Evolutionary conservation across 2,888 invertebrate species (phyloP), one percentile per base, ranked within the genome.

Genomic region (Serripes groenlandicus): DNA sequence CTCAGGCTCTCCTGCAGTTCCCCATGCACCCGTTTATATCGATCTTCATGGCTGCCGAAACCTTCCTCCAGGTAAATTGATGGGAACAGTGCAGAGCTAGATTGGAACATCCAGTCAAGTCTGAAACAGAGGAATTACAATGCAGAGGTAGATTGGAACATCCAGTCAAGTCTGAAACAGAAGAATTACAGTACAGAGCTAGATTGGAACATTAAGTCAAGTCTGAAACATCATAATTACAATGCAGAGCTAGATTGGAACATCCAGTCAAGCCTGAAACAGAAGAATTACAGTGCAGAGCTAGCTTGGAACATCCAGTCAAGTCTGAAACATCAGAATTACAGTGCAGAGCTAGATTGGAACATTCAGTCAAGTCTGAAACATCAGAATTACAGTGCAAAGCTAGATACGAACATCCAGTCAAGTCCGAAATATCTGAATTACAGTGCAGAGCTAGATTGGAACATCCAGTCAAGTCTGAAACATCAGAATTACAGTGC

Each of bases 21-120:
- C 3, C 89, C 87, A 7, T 74, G 74, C n/a, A 92, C 89, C 4
- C 71, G 73, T 7, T 60, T 30, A 37, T 69, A 49, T 23, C 86
- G 81, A 7, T 78, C 77, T 2, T 74, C 15, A 2, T 60, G 69
- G 5, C 83, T 70, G 0, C 81, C 75, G 0, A 28, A 62, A 1
- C 42, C 56, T 26, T 85, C 78, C 35, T 83, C 84, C 81, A 97
- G 95, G 95, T 98, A 98, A 1, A 97, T 95, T 0, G 97, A 97
- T 0, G 97, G 97, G 90, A 96, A 96, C 0, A 97, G 94, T 0
- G 96, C 96, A 5, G 96, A 96, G 88, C 96, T 96, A 37, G 95
- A 95, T 0, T 95, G 93, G 95, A 97, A 97, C 30, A 97, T 94
- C 97, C 97, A 97, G 60, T 94, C 92, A 52, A 96, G 95, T 84